Conservation (phyloP, 2,797 vertebrate genomes). For the Sarcophilus harrisii region DNA sequence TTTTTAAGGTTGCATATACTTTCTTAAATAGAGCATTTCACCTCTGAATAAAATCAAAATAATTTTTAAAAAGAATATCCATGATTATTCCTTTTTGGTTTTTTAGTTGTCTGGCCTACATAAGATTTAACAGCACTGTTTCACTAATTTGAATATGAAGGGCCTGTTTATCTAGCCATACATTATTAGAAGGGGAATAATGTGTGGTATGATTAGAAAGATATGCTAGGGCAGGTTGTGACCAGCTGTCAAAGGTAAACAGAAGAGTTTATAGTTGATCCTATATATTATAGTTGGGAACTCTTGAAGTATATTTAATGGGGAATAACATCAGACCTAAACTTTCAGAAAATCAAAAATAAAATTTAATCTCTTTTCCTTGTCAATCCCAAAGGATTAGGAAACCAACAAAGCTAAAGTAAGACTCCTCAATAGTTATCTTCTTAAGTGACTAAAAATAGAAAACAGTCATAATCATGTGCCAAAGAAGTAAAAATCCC, state of each 20-base stretch:
- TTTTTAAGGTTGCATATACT: neutral
- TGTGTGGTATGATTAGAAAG: neutral
- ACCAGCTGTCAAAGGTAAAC: neutral
- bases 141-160: neutral
- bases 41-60: neutral
- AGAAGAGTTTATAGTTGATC: too few species aligned
- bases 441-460: neutral
- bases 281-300: neutral
- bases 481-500: neutral
- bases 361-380: neutral
- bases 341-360: neutral
- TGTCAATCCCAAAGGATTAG: neutral
- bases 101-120: neutral
- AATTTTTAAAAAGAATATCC: constrained; percentile 29
- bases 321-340: neutral
- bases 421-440: neutral
- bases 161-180: neutral
- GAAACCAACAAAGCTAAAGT: neutral
- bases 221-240: neutral
- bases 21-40: neutral
- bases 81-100: constrained; percentile 17
- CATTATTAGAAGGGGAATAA: neutral
- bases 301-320: neutral
- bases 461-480: neutral
- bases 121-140: neutral